Evolutionary conservation across 2,113 vertebrate species (phyloP).

Genomic region (Lophura nycthemera): DNA sequence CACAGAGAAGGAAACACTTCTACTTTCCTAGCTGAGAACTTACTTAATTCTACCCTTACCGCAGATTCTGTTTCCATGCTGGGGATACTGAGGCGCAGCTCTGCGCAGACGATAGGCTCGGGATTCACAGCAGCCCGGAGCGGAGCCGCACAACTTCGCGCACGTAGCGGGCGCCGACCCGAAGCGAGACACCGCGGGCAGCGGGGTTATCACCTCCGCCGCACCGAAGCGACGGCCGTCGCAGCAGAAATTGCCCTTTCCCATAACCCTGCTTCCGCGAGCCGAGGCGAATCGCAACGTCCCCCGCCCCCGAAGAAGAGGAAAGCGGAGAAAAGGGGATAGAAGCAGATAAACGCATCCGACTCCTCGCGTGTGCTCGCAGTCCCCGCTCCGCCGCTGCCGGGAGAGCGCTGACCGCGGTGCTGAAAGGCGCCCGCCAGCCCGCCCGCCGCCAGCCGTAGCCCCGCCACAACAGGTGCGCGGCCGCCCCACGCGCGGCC

Average conservation of each 20-base stretch:
- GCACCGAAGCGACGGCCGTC: constrained; percentile 7
- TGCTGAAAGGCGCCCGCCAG: not conserved
- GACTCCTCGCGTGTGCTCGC: no score
- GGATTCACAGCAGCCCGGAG: not conserved
- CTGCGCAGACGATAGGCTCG: not conserved
- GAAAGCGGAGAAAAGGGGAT: not conserved
- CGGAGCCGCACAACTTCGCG: no score
- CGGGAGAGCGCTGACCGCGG: not conserved
- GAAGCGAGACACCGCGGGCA: no score
- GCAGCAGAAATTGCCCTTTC: constrained; percentile 50
- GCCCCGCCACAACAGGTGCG: constrained; percentile 33
- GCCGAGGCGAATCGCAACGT: not conserved
- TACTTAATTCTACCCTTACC: constrained; percentile 8
- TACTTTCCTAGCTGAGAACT: constrained; percentile 11
- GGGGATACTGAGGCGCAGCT: not conserved
- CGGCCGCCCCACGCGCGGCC: not conserved
- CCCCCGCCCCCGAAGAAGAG: not conserved
- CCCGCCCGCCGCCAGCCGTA: no score
- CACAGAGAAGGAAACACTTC: not conserved
- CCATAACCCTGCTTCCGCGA: constrained; percentile 36
- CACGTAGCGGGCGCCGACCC: no score
- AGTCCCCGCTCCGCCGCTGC: no score
- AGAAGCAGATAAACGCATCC: no score
- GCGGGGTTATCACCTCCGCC: no score
- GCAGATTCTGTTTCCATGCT: not conserved